phyloP scores from a whole-genome alignment of 1,140 invertebrate genomes.

The Tetragnatha versicolor region DNA sequence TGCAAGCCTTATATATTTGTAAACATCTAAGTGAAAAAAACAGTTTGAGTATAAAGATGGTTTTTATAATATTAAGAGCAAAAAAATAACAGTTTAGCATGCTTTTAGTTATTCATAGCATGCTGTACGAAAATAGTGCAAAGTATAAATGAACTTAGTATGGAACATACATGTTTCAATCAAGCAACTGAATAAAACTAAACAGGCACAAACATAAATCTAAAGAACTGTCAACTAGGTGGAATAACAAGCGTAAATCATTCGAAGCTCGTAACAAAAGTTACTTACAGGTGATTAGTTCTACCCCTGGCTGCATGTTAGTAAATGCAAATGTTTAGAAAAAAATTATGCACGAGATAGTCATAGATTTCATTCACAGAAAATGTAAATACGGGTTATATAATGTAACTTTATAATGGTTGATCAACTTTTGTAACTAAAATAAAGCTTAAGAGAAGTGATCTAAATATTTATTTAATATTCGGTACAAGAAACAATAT shows the following conservation, averaged over 20 bases:
- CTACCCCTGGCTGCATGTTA: slow-evolving; percentile 57
- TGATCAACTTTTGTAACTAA: not conserved
- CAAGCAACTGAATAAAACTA: slow-evolving; percentile 3
- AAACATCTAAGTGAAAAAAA: too few species aligned
- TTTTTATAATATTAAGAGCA: not conserved
- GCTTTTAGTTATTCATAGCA: not conserved
- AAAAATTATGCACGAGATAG: not conserved
- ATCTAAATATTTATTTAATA: not conserved
- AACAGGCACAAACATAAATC: slow-evolving; percentile 38
- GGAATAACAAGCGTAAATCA: slow-evolving; percentile 50
- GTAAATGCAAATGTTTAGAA: slow-evolving; percentile 43
- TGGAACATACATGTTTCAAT: not conserved
- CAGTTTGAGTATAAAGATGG: too few species aligned
- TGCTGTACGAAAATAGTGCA: not conserved
- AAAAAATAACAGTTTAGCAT: not conserved
- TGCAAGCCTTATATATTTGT: too few species aligned
- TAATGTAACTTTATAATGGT: not conserved
- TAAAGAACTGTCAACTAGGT: slow-evolving; percentile 53
- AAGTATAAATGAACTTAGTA: slow-evolving; percentile 6
- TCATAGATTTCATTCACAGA: not conserved
- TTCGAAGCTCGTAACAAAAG: slow-evolving; percentile 49
- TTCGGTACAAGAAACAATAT: too few species aligned
- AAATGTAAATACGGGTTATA: not conserved
- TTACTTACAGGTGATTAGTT: slow-evolving; percentile 56
- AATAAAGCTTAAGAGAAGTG: not conserved